phyloP scores from a whole-genome alignment of 2,797 vertebrate species.

The Acropternis orthonyx region DNA sequence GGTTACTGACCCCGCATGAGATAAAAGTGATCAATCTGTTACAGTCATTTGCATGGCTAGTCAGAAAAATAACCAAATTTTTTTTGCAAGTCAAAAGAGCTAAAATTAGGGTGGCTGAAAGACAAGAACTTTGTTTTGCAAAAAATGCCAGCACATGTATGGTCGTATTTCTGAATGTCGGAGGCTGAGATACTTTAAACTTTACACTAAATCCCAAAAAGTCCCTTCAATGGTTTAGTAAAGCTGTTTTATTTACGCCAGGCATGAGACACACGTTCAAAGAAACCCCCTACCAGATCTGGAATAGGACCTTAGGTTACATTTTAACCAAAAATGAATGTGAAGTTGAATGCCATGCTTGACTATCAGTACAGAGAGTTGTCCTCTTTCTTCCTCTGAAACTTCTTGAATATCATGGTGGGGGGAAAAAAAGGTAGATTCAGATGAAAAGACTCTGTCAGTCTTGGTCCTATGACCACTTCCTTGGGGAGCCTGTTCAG shows the following conservation, averaged over 20 bases:
- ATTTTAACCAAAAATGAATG: not conserved
- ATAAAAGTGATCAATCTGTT: not conserved
- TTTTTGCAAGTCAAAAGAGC: not conserved
- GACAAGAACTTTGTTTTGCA: not conserved
- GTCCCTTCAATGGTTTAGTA: not conserved
- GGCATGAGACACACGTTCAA: rapidly evolving
- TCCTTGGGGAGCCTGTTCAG: not conserved
- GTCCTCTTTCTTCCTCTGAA: not conserved
- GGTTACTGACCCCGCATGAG: not conserved
- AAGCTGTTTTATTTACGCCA: not conserved
- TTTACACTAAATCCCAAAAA: rapidly evolving
- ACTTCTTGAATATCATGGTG: not conserved
- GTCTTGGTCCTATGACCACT: not conserved
- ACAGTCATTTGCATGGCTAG: not conserved
- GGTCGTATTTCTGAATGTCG: not conserved
- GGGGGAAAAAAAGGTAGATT: not conserved
- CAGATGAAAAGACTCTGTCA: not conserved
- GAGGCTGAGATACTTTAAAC: not conserved
- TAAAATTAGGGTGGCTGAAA: not conserved
- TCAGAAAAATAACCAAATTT: not conserved
- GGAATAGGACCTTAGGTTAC: not conserved
- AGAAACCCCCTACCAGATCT: not conserved
- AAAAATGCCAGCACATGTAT: rapidly evolving
- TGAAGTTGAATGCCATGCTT: not conserved
- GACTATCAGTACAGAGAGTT: not conserved